A percentile compares a stretch with the other conserved stretches of the same genome.
phyloP scores from a whole-genome alignment of 2,113 vertebrate species.

The Pavo muticus region DNA sequence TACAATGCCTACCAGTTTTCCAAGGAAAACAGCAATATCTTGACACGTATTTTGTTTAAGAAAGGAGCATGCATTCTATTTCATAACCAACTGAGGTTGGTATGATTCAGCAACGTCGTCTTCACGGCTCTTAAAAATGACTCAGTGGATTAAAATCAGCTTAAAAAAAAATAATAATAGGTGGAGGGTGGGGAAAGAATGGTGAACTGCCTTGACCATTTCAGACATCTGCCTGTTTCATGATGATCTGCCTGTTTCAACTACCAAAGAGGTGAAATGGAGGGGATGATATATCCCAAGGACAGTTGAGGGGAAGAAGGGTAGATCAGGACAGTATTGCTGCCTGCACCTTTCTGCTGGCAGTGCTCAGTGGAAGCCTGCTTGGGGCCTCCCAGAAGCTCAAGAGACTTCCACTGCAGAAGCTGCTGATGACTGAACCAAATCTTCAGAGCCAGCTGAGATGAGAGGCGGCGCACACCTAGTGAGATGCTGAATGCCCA shows the following conservation, averaged over 20 bases:
- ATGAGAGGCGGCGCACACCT: neutral
- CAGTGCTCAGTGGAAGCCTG: neutral
- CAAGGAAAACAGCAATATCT: neutral
- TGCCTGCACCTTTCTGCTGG: neutral
- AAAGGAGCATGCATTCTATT: neutral
- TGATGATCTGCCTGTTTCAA: neutral
- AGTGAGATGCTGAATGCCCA: neutral
- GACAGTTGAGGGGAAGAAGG: neutral
- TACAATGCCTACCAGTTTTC: neutral
- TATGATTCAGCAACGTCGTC: neutral
- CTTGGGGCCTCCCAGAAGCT: neutral
- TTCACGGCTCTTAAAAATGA: neutral
- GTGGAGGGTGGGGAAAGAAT: neutral
- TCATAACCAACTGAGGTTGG: neutral
- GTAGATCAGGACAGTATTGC: neutral
- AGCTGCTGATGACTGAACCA: neutral
- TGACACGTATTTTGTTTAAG: neutral
- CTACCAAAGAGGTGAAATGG: neutral
- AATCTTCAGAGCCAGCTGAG: neutral
- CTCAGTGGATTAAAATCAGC: neutral
- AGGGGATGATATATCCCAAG: neutral
- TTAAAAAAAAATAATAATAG: neutral
- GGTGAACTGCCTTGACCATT: neutral
- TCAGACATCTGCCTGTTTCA: neutral
- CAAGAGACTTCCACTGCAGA: neutral